Percentiles rank a stretch among this genome's conserved stretches.
Evolutionary conservation across 2,888 invertebrate genomes (phyloP).

Genomic region (Rotaria magnacalcarata): DNA sequence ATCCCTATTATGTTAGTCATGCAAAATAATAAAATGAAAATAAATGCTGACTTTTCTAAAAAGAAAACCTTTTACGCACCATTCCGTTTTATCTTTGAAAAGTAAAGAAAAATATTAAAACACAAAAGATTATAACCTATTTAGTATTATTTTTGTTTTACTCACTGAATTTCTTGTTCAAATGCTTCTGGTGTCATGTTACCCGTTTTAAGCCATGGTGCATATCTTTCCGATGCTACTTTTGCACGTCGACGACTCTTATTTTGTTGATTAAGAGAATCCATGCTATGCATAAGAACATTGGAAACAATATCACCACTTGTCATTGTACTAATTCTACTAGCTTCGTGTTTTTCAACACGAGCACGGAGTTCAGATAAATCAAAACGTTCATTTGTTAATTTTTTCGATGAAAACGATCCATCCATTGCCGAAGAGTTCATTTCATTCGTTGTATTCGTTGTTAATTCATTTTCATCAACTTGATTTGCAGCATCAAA

Average conservation of each 20-base stretch:
- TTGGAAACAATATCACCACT: background rate
- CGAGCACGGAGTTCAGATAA: background rate
- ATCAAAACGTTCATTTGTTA: background rate
- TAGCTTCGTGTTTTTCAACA: background rate
- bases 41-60: background rate
- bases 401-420: background rate
- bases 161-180: background rate
- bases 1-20: background rate
- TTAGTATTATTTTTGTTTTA: background rate
- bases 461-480: background rate
- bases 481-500: background rate
- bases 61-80: background rate
- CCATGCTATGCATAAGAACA: background rate
- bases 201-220: background rate
- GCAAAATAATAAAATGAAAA: background rate
- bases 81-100: background rate
- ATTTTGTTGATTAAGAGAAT: background rate
- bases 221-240: background rate
- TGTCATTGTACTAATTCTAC: background rate
- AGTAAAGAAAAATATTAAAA: background rate
- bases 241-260: background rate
- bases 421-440: no score
- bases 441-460: no score
- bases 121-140: no score
- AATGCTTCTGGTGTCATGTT: background rate